A percentile compares a stretch with the other conserved stretches of the same genome.
Conservation (phyloP, 2,888 invertebrate species). For the Chironomus riparius region DNA sequence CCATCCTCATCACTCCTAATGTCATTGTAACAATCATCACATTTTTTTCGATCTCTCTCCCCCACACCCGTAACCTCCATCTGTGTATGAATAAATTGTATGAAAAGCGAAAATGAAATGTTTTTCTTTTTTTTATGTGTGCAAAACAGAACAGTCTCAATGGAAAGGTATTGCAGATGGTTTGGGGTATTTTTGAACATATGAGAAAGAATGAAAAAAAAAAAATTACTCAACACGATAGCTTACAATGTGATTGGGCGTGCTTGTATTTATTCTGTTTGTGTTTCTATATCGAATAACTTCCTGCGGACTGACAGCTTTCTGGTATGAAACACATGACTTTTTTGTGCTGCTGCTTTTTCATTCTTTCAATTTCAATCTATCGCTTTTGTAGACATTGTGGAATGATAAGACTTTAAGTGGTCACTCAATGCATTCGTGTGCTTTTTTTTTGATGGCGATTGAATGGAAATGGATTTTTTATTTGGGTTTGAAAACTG, state of each 20-base stretch:
- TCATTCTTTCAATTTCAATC: background rate
- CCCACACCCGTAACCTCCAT: too few species aligned
- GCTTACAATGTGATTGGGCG: background rate
- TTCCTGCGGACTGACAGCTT: background rate
- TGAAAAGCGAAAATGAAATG: too few species aligned
- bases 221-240: background rate
- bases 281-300: constrained; percentile 3
- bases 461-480: too few species aligned
- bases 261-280: background rate
- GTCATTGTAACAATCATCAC: too few species aligned
- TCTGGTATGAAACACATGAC: background rate
- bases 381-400: background rate
- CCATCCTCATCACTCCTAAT: too few species aligned
- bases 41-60: too few species aligned
- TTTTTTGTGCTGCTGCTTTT: background rate
- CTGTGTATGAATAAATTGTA: too few species aligned
- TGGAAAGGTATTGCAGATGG: too few species aligned
- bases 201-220: background rate
- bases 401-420: background rate
- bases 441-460: too few species aligned
- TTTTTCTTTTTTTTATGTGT: too few species aligned
- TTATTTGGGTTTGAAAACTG: too few species aligned
- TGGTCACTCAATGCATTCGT: background rate
- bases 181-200: background rate
- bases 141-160: too few species aligned